A percentile compares a stretch with the other conserved stretches of the same genome.
phyloP scores from a whole-genome alignment of 2,113 vertebrate genomes.

The Cochlearius cochlearius region DNA sequence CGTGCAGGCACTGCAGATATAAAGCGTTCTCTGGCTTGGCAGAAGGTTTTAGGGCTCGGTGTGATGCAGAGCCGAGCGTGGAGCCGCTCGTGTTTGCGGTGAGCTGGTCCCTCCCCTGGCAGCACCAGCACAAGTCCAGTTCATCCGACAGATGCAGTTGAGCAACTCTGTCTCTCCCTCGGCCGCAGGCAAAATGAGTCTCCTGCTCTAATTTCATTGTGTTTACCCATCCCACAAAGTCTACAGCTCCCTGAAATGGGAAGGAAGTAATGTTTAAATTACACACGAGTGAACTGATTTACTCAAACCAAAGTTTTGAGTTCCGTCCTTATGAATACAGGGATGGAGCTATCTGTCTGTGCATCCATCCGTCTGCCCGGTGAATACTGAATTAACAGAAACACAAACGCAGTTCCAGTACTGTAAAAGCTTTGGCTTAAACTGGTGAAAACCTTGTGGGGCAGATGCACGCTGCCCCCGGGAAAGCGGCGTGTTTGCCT shows the following conservation, averaged over 20 bases:
- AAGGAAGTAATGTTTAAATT: conserved; percentile 62
- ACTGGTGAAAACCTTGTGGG: neutral
- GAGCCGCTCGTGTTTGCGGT: neutral
- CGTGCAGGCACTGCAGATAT: neutral
- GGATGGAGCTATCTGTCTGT: conserved; percentile 3
- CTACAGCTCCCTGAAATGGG: conserved; percentile 26
- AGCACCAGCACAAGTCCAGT: neutral
- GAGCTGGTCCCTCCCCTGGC: neutral
- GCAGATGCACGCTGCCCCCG: neutral
- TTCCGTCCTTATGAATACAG: neutral
- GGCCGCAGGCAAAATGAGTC: neutral
- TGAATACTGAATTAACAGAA: neutral
- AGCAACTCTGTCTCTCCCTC: neutral
- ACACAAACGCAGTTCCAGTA: neutral
- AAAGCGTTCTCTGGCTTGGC: neutral
- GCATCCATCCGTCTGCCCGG: neutral
- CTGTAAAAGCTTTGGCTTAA: conserved; percentile 58
- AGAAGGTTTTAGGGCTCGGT: neutral
- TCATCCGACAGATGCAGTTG: neutral
- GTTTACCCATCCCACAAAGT: conserved; percentile 6
- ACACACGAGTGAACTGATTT: conserved; percentile 48
- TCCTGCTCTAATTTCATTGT: conserved; percentile 42
- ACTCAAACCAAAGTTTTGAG: neutral
- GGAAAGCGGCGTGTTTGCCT: rapidly evolving
- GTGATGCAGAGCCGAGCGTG: neutral